phyloP scores from a whole-genome alignment of 2,888 invertebrate species.

The Mycalesis mineus region DNA sequence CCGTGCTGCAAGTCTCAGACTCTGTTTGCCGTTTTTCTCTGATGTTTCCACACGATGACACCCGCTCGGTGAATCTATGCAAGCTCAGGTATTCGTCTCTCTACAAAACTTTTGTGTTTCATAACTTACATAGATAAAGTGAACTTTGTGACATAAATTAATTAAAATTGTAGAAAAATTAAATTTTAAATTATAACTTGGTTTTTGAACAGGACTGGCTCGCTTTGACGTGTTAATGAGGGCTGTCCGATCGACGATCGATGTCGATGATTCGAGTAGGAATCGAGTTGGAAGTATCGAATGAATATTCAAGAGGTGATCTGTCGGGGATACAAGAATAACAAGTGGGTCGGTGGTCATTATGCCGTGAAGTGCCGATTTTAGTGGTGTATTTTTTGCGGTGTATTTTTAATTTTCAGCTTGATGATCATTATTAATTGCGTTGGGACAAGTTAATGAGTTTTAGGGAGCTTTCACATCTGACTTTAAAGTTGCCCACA shows the following conservation, averaged over 20 bases:
- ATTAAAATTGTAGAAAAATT: no score
- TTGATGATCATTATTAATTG: neutral
- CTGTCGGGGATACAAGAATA: constrained; percentile 18
- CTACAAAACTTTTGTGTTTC: no score
- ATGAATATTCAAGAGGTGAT: constrained; percentile 25
- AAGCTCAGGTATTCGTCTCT: no score
- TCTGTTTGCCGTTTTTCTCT: no score
- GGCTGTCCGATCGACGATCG: constrained; percentile 20
- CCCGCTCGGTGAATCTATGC: no score
- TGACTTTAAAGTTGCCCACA: no score
- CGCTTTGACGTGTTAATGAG: constrained; percentile 23
- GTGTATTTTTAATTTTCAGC: constrained; percentile 3
- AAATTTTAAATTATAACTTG: no score
- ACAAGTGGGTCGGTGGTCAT: constrained; percentile 4
- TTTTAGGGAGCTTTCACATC: neutral
- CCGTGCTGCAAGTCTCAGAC: no score
- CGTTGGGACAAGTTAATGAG: no score
- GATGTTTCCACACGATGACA: no score
- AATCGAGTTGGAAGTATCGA: constrained; percentile 22
- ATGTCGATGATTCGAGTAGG: constrained; percentile 24
- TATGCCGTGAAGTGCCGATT: neutral
- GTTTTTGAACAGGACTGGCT: neutral
- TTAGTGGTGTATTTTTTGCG: constrained; percentile 7
- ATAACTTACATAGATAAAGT: no score
- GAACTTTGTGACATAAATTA: no score